These are phyloP conservation scores for Lineus longissimus DNA, from an alignment of 1,140 invertebrate species.

Conservation along the genomic window DNA sequence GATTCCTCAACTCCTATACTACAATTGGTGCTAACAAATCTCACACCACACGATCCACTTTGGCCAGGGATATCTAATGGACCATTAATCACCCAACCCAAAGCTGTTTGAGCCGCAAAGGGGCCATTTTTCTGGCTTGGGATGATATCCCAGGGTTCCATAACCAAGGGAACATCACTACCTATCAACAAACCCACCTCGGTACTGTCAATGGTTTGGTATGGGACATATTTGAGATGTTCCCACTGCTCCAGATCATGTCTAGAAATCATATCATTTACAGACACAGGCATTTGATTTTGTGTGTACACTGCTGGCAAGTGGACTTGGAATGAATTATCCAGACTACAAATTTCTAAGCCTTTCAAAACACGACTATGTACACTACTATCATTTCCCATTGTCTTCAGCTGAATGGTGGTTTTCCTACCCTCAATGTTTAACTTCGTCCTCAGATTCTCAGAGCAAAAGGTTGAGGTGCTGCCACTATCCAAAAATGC, in stretches of 20 bases:
- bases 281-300: slow-evolving; percentile 7
- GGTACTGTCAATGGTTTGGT: neutral
- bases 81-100: neutral
- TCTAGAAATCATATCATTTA: neutral
- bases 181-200: slow-evolving; percentile 11
- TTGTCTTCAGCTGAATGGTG: neutral
- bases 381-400: neutral
- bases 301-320: neutral
- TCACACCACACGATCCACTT: too few species aligned
- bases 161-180: neutral
- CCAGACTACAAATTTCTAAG: neutral
- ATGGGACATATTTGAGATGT: neutral
- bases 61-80: too few species aligned
- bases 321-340: neutral
- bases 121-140: neutral
- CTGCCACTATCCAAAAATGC: neutral
- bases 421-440: neutral
- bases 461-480: neutral
- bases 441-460: neutral
- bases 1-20: too few species aligned
- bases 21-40: too few species aligned
- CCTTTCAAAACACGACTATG: neutral
- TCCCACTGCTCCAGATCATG: neutral
- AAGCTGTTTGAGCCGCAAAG: too few species aligned
- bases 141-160: too few species aligned